Evolutionary conservation across 1,140 invertebrate genomes (phyloP), one percentile per base, ranked within the genome.

Genomic region (Oryctes rhinoceros): DNA sequence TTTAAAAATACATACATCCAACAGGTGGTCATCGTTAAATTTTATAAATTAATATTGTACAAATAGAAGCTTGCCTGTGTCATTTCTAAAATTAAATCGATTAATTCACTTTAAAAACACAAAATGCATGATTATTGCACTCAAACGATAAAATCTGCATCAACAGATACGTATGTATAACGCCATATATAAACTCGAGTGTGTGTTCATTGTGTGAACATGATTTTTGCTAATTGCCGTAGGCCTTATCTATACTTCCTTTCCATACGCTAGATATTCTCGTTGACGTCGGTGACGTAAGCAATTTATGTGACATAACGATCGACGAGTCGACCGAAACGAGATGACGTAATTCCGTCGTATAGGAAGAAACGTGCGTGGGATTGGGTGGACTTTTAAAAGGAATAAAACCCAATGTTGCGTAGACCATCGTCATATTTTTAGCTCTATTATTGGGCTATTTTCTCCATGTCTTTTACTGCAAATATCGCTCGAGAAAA

Each of bases 311-410:
- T 59, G 53, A 59, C 53, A 18, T 59, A 59, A 59, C 18, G 15
- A 18, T 59, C 18, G 4, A n/a, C 15, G 6, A n/a, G n/a, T 15
- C 18, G 53, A 59, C n/a, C 53, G 53, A 59, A 59, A 4, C 18
- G 15, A 59, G 15, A 59, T 59, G 53, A 59, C 53, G 53, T 59
- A 59, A 59, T 59, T 59, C 53, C 53, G 53, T n/a, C 7, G 18
- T 59, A 59, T n/a, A 59, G 18, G 18, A 59, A n/a, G 18, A 59
- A n/a, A 18, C 15, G 13, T 59, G 53, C 53, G 53, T 59, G 53
- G 53, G 53, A 18, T 18, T 59, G 53, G 53, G 6, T 18, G 13
- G 53, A 18, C 15, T 59, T 59, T 18, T 59, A 59, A 59, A 59
- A 18, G 53, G 53, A 18, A 18, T 18, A 59, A 18, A n/a, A 59